These are phyloP conservation scores for Lontra canadensis DNA, from an alignment of 2,113 vertebrate genomes.

Conservation along the genomic window DNA sequence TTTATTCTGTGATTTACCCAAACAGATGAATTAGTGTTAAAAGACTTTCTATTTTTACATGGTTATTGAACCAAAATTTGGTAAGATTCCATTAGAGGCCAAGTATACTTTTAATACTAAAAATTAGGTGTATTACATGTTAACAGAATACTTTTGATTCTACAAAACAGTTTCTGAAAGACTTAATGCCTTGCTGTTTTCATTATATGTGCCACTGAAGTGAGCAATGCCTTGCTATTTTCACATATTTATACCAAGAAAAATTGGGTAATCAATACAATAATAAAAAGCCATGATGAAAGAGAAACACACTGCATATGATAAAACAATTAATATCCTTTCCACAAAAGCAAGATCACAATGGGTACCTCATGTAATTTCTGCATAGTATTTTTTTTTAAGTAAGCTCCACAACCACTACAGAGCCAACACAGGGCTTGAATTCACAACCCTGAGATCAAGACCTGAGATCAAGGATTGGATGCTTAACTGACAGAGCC, in stretches of 20 bases:
- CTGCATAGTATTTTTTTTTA: background rate
- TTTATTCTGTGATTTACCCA: background rate
- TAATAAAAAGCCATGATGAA: constrained; percentile 14
- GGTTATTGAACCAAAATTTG: background rate
- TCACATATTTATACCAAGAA: background rate
- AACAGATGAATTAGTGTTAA: background rate
- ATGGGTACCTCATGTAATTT: constrained; percentile 1
- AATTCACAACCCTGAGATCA: background rate
- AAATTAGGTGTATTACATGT: background rate
- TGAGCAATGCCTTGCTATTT: constrained; percentile 38
- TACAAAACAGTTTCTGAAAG: constrained; percentile 54
- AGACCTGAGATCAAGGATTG: background rate
- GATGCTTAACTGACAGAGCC: background rate
- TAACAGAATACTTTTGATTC: constrained; percentile 55
- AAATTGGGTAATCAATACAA: background rate
- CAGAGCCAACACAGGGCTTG: background rate
- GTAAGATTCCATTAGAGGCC: background rate
- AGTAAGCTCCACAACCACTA: background rate
- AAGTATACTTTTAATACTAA: constrained; percentile 38
- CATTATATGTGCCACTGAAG: background rate
- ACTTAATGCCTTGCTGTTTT: constrained; percentile 41
- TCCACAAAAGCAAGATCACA: background rate
- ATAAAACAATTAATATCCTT: background rate
- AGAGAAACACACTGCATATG: background rate
- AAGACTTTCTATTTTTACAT: background rate